Percentiles rank a stretch among this genome's conserved stretches.
Evolutionary conservation across 1,140 invertebrate genomes (phyloP).

Genomic region (Nautilus pompilius): DNA sequence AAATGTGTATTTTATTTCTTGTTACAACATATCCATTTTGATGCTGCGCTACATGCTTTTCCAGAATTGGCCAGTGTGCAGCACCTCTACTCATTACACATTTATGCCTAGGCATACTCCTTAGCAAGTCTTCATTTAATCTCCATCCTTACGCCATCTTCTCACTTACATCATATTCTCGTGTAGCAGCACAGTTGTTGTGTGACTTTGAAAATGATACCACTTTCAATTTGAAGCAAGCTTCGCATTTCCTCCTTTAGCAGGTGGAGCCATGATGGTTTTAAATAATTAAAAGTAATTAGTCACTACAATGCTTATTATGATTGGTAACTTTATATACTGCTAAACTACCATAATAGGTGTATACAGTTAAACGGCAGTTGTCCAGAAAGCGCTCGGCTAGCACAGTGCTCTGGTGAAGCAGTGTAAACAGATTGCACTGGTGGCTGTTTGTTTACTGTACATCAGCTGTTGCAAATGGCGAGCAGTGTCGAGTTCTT

Average conservation of each 20-base stretch:
- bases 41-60: background rate
- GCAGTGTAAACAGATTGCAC: no score
- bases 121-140: background rate
- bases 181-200: conserved; percentile 6
- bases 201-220: conserved; percentile 4
- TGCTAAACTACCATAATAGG: no score
- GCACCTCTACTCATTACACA: background rate
- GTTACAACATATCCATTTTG: background rate
- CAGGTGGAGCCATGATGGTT: no score
- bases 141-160: background rate
- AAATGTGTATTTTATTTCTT: background rate
- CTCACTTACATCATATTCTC: conserved; percentile 12
- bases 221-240: conserved; percentile 10
- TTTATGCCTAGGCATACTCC: background rate
- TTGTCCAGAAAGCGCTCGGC: no score
- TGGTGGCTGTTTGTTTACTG: no score
- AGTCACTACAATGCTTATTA: no score
- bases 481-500: no score
- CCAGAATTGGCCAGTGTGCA: background rate
- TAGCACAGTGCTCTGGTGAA: no score
- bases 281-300: no score
- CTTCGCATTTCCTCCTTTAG: conserved; percentile 1
- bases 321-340: no score
- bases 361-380: no score
- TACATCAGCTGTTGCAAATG: no score